These are phyloP conservation scores for Trematomus bernacchii DNA, from an alignment of 2,797 vertebrate genomes.

Conservation along the genomic window DNA sequence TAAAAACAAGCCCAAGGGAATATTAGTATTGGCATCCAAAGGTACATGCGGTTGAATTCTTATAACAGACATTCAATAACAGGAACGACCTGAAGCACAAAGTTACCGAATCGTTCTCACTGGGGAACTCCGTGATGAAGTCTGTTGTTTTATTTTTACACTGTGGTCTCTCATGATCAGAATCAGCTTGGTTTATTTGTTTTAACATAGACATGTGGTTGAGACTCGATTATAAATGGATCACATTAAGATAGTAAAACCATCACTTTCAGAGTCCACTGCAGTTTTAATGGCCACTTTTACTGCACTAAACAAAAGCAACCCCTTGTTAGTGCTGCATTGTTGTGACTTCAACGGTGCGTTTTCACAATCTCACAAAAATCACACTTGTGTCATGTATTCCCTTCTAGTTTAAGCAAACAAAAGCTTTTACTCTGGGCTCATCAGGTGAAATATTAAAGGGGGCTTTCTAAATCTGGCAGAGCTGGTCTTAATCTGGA, in stretches of 20 bases:
- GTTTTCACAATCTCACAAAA: background rate
- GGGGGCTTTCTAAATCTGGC: too few species aligned
- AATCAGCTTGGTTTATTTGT: background rate
- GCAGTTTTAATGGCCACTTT: background rate
- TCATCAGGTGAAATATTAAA: too few species aligned
- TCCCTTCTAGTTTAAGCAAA: too few species aligned
- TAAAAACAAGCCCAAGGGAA: too few species aligned
- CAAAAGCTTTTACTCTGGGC: too few species aligned
- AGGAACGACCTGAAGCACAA: background rate
- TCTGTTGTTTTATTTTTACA: constrained; percentile 13
- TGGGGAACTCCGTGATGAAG: constrained; percentile 22
- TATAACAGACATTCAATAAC: constrained; percentile 1
- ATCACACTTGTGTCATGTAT: too few species aligned
- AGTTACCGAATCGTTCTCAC: background rate
- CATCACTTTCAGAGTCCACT: background rate
- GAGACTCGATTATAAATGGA: background rate
- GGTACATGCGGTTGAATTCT: background rate
- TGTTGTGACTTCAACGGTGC: background rate
- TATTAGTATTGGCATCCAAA: background rate
- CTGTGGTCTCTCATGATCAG: background rate
- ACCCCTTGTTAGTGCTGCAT: background rate
- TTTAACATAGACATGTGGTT: too few species aligned
- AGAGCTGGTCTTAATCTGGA: too few species aligned
- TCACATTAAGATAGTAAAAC: background rate
- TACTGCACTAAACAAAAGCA: background rate